phyloP scores from a whole-genome alignment of 1,140 invertebrate species.

The Amyelois transitella region DNA sequence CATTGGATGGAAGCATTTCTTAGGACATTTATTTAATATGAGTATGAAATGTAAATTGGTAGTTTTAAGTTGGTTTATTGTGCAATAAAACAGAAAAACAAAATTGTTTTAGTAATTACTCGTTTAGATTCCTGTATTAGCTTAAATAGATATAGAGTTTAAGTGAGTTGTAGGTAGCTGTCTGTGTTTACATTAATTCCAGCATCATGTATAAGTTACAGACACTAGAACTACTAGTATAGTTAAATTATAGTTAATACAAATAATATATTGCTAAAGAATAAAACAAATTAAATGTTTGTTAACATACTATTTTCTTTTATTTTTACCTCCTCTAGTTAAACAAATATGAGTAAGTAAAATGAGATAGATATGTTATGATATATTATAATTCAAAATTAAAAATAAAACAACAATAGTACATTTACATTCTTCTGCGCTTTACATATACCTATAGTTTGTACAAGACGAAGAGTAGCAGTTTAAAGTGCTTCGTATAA shows the following conservation, averaged over 20 bases:
- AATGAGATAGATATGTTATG: no score
- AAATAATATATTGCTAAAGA: constrained; percentile 72
- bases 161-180: constrained; percentile 51
- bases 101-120: constrained; percentile 46
- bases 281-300: constrained; percentile 70
- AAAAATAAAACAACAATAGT: no score
- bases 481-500: no score
- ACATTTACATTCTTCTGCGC: no score
- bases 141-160: constrained; percentile 43
- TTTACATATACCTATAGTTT: no score
- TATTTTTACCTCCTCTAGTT: constrained; percentile 14
- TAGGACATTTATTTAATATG: constrained; percentile 7
- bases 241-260: constrained; percentile 70
- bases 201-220: constrained; percentile 17
- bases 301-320: constrained; percentile 57
- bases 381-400: no score
- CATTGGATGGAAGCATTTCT: constrained; percentile 27
- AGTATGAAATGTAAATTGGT: constrained; percentile 5
- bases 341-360: neutral
- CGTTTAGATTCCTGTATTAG: constrained; percentile 27
- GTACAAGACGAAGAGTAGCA: no score
- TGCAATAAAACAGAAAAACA: constrained; percentile 63
- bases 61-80: constrained; percentile 37
- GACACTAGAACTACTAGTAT: constrained; percentile 49
- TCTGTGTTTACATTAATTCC: constrained; percentile 44